phyloP scores from a whole-genome alignment of 2,113 vertebrate genomes.

The Sinocyclocheilus rhinocerous region DNA sequence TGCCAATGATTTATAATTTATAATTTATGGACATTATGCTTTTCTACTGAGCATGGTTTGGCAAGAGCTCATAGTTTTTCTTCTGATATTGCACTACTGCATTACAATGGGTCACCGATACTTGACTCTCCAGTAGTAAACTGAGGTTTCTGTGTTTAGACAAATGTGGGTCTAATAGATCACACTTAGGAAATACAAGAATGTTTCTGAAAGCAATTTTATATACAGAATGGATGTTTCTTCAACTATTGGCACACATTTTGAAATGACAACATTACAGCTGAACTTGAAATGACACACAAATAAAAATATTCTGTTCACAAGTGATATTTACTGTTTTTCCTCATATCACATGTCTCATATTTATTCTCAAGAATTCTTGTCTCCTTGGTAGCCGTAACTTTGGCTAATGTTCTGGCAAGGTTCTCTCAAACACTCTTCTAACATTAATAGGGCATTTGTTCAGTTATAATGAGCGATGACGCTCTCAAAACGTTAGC shows the following conservation, averaged over 20 bases:
- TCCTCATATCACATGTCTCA: background rate
- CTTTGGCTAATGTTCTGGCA: no score
- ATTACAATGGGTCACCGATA: slow-evolving; percentile 19
- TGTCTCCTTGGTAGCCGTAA: background rate
- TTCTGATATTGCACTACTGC: slow-evolving; percentile 9
- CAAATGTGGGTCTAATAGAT: background rate
- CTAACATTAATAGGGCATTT: no score
- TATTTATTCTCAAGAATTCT: background rate
- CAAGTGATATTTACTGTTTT: background rate
- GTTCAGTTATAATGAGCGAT: no score
- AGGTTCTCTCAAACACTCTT: no score
- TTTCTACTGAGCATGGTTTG: slow-evolving; percentile 21
- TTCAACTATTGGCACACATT: background rate
- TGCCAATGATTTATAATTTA: slow-evolving; percentile 1
- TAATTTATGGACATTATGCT: background rate
- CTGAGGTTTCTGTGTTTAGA: slow-evolving; percentile 32
- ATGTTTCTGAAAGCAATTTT: background rate
- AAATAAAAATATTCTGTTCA: background rate
- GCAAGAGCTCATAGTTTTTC: slow-evolving; percentile 5
- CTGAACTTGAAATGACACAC: background rate
- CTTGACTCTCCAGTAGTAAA: slow-evolving; percentile 35
- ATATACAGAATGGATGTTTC: background rate
- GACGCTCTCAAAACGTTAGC: no score
- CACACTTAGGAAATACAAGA: background rate
- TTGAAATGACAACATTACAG: background rate